Conservation (phyloP, 2,797 vertebrate species). For the Rhinatrema bivittatum region DNA sequence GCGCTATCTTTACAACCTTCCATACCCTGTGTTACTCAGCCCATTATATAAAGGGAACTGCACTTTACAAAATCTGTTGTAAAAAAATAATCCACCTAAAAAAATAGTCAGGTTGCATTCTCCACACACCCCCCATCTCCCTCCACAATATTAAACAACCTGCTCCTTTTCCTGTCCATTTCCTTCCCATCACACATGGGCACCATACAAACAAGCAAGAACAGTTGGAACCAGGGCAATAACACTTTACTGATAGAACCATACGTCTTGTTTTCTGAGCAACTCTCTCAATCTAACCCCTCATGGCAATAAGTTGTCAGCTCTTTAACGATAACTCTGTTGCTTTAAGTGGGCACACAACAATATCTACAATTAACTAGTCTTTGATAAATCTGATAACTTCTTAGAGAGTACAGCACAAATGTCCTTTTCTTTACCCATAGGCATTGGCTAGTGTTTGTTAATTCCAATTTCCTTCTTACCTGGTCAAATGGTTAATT, state of each 20-base stretch:
- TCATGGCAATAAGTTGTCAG: background rate
- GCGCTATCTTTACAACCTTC: too few relatives aligned
- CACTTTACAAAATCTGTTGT: background rate
- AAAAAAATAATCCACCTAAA: conserved; percentile 9
- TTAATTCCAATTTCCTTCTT: background rate
- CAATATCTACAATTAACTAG: background rate
- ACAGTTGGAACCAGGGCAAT: conserved; percentile 9
- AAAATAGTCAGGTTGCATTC: conserved; percentile 15
- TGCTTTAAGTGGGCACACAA: conserved; percentile 1
- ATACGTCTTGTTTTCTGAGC: conserved; percentile 12
- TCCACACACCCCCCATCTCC: too few relatives aligned
- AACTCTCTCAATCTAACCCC: conserved; percentile 24
- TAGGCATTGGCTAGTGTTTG: too few relatives aligned
- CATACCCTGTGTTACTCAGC: too few relatives aligned
- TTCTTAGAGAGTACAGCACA: too few relatives aligned
- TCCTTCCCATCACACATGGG: conserved; percentile 21
- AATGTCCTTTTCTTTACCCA: too few relatives aligned
- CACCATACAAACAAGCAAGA: conserved; percentile 18
- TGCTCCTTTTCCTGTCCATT: conserved; percentile 34
- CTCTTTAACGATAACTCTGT: conserved; percentile 11
- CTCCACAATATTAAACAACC: conserved; percentile 21
- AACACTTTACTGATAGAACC: conserved; percentile 13
- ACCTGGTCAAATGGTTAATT: background rate
- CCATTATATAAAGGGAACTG: conserved; percentile 12
- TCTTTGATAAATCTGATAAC: background rate